These are phyloP conservation scores for Platichthys stellatus DNA, from an alignment of 2,113 vertebrate genomes.

Conservation along the genomic window DNA sequence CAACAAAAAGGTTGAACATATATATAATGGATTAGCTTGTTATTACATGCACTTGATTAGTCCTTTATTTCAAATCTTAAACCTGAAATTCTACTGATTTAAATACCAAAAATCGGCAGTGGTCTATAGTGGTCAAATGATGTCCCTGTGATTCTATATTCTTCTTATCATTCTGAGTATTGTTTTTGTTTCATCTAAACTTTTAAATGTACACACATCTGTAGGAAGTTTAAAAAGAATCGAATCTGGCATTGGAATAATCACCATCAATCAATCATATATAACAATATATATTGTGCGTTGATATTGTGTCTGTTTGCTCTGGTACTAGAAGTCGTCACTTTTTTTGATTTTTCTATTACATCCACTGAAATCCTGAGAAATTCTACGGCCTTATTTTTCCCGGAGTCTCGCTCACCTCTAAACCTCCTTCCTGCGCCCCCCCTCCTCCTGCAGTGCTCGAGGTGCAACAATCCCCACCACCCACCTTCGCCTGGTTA, in stretches of 20 bases:
- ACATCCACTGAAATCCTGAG: conserved; percentile 24
- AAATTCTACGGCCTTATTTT: not conserved
- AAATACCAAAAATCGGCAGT: not conserved
- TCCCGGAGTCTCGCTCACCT: conserved; percentile 5
- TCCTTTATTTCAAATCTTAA: not conserved
- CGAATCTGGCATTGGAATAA: too few species aligned
- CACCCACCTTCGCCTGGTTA: conserved; percentile 71
- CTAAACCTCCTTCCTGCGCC: conserved; percentile 37
- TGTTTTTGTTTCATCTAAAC: too few species aligned
- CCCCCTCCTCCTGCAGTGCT: conserved; percentile 30
- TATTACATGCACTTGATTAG: not conserved
- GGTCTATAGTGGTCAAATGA: not conserved
- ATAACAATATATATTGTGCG: not conserved
- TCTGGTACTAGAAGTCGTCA: not conserved
- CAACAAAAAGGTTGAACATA: too few species aligned
- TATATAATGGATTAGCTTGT: too few species aligned
- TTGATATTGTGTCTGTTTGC: not conserved
- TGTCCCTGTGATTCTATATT: too few species aligned
- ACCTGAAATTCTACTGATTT: not conserved
- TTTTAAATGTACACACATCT: not conserved
- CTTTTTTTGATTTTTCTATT: conserved; percentile 9
- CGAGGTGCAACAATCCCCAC: conserved; percentile 53
- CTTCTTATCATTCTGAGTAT: too few species aligned
- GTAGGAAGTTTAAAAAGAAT: not conserved
- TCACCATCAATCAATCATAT: not conserved